These are phyloP conservation scores for Bradynema listronoti DNA, from an alignment of 1,140 invertebrate genomes.

Conservation along the genomic window DNA sequence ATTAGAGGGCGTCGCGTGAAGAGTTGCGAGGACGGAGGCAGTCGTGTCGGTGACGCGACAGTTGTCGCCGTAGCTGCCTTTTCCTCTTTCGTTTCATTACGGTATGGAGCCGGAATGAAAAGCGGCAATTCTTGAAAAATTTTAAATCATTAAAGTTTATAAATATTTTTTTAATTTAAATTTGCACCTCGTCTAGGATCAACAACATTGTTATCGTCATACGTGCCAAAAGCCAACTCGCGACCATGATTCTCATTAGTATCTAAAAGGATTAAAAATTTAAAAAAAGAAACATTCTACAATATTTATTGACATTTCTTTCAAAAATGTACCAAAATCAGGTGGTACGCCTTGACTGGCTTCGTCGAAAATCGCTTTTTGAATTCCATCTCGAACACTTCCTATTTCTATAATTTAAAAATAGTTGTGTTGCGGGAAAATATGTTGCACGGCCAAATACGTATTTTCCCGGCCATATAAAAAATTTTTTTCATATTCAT, in stretches of 20 bases:
- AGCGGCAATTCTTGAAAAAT: constrained; percentile 33
- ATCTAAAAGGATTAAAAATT: constrained; percentile 17
- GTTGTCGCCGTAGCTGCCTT: constrained; percentile 28
- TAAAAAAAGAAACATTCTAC: constrained; percentile 4
- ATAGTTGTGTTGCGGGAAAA: background rate
- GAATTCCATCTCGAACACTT: constrained; percentile 45
- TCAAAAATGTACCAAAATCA: constrained; percentile 23
- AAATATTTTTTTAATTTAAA: constrained; percentile 9
- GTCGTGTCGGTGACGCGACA: constrained; percentile 12
- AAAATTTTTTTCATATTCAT: background rate
- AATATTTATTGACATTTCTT: constrained; percentile 15
- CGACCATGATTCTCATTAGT: constrained; percentile 10
- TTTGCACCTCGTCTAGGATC: constrained; percentile 24
- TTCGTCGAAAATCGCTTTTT: constrained; percentile 52
- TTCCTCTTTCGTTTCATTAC: constrained; percentile 47
- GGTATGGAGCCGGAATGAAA: constrained; percentile 48
- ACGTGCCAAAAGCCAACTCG: constrained; percentile 35
- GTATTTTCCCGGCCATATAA: background rate
- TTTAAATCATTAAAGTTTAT: background rate
- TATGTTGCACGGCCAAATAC: background rate
- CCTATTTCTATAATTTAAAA: constrained; percentile 24
- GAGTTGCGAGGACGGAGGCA: background rate
- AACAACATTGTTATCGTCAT: constrained; percentile 44
- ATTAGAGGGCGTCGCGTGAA: constrained; percentile 24
- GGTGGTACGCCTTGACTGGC: constrained; percentile 19